Base-by-base conservation (phyloP, 2,888 invertebrate species). In the Drosophila eohydei region DNA sequence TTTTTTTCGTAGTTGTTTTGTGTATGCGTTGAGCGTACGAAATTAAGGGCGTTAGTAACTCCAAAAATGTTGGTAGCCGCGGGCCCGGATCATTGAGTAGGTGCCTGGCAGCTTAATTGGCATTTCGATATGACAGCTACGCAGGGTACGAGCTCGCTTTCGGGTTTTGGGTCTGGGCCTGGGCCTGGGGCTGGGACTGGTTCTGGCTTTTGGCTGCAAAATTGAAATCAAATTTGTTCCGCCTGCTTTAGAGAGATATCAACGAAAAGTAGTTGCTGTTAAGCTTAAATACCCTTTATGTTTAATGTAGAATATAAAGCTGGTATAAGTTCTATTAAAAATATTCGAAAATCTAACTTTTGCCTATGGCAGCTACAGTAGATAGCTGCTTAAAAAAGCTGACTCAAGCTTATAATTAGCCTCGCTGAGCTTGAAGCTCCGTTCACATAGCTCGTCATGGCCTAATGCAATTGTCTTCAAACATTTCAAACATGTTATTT, bases 101-200 rank as follows among this genome's bases (percentile, higher is more conserved):
- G 71, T 78, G 73, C 41, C 84, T 48, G 68, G 28, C 72, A 68
- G 76, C 78, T 76, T 89, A 86, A 86, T 86, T 86, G 86, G 75
- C 89, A 87, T 87, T 87, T 77, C 73, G 84, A 84, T 75, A 89
- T 86, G 86, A 81, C 87, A 78, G 83, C 63, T 46, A 62, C 16
- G 50, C 52, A 52, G 79, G 74, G 44, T 60, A 36, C 48, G 21
- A 34, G 9, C 43, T 51, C 21, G 30, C 38, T 40, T 2, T 62
- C 11, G 34, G 57, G 44, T 34, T 56, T 30, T 9, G 30, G 12
- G 9, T 30, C 11, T 34, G 2, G 3, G 30, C 30, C 30, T 34
- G 34, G 34, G 8, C 34, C 8, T 48, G 28, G 44, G 43, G 3
- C 54, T 14, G n/a, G 40, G 28, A 2, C 14, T 16, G 5, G 38